A percentile compares a stretch with the other conserved stretches of the same genome.
These are phyloP conservation scores for Idaea biselata DNA, from an alignment of 2,888 invertebrate genomes.

Conservation along the genomic window DNA sequence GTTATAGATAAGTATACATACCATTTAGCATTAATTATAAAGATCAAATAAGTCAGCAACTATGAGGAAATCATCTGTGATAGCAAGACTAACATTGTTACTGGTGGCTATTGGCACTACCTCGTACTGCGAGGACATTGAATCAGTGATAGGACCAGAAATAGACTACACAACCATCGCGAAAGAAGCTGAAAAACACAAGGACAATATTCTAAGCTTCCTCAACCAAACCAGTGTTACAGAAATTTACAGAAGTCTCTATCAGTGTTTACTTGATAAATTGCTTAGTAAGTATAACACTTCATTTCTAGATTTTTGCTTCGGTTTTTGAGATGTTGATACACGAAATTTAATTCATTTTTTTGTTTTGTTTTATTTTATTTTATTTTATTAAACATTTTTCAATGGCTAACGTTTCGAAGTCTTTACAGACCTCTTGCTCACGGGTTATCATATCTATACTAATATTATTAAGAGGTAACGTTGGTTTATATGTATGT, in stretches of 20 bases:
- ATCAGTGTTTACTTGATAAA: constrained; percentile 50
- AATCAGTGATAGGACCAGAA: constrained; percentile 36
- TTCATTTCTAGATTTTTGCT: neutral
- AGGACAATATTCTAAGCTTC: constrained; percentile 56
- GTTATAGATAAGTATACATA: too few species aligned
- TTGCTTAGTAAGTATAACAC: constrained; percentile 46
- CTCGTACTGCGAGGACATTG: constrained; percentile 23
- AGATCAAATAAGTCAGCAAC: neutral
- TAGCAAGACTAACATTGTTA: neutral
- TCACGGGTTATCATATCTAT: too few species aligned
- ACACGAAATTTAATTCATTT: too few species aligned
- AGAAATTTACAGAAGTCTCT: constrained; percentile 53
- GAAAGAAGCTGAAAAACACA: constrained; percentile 57
- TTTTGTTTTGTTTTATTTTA: too few species aligned
- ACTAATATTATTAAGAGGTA: too few species aligned
- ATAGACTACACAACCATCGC: constrained; percentile 62
- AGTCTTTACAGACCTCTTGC: too few species aligned
- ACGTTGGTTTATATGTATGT: too few species aligned
- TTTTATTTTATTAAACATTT: too few species aligned
- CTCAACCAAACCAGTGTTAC: constrained; percentile 51
- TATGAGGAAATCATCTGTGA: neutral
- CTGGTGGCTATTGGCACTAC: neutral
- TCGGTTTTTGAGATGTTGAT: neutral
- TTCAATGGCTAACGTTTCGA: too few species aligned
- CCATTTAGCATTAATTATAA: neutral